These are phyloP conservation scores for Ammodytes dubius DNA, from an alignment of 2,113 vertebrate species.

Conservation along the genomic window DNA sequence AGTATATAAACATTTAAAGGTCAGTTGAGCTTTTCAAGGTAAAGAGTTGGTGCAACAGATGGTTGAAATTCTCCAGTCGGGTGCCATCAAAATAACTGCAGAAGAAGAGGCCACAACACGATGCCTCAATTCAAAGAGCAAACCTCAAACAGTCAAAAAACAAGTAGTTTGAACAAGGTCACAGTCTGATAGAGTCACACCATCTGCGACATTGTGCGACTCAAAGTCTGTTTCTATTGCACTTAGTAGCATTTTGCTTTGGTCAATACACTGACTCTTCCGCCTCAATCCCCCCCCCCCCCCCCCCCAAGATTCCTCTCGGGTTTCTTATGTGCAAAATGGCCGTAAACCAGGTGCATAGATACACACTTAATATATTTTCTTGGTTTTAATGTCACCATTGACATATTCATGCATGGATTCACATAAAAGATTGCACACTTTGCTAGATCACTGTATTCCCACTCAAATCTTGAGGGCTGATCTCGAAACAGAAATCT, in stretches of 20 bases:
- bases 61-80: neutral
- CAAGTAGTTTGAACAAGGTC: neutral
- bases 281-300: neutral
- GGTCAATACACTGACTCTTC: neutral
- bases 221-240: neutral
- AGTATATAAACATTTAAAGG: conserved; percentile 10
- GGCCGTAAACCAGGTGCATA: neutral
- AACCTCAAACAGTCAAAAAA: neutral
- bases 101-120: neutral
- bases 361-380: neutral
- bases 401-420: neutral
- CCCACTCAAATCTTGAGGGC: neutral
- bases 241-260: neutral
- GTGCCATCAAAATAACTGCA: neutral
- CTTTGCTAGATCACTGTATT: conserved; percentile 19
- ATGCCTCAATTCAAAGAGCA: neutral
- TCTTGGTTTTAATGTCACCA: neutral
- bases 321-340: conserved; percentile 4
- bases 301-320: neutral
- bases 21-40: neutral
- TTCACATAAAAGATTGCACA: neutral
- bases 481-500: conserved; percentile 14
- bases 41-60: neutral
- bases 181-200: neutral
- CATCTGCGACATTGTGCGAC: no score